Base-by-base conservation (phyloP, 1,140 invertebrate species). In the Coptotermes formosanus region DNA sequence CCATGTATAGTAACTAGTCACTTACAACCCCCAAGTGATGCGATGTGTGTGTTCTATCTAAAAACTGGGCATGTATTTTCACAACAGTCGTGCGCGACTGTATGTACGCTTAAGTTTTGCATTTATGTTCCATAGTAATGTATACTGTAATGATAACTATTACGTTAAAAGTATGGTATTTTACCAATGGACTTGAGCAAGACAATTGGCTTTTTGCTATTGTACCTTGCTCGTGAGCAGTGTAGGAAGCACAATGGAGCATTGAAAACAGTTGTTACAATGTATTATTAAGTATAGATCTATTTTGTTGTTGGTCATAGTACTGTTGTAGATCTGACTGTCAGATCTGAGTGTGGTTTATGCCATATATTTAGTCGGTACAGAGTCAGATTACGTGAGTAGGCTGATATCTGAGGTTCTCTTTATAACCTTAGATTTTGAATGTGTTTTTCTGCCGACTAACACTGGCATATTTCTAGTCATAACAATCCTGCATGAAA, bases 101-200 rank as follows among this genome's bases (percentile, higher is more conserved):
- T 48, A 82, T 83, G 82, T 86, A 83, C 82, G 52, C 82, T 86
- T 86, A 89, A 81, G 82, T 87, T 86, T 86, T 64, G 44, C 82
- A 84, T 87, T 86, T 84, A 85, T 84, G 69, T 86, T 86, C 19
- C 64, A 82, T 75, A 82, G 85, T 81, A 86, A 87, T 84, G 87
- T 87, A 88, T 86, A 89, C 87, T 90, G 90, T 90, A 90, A 90
- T 89, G 88, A 88, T 88, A 86, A 86, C 45, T 89, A 89, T 90
- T 90, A 90, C 89, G 89, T 89, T 90, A 88, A 88, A 44, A 89
- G 89, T 89, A 90, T 89, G 89, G 89, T 90, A 90, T 89, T 89
- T 88, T 90, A 90, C 89, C 89, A 90, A 89, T 87, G 82, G 84
- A 84, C 83, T 52, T 52, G 83, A 84, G 23, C 52, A 84, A 84